These are phyloP conservation scores for Cydia fagiglandana DNA, from an alignment of 1,140 invertebrate genomes.

Conservation along the genomic window DNA sequence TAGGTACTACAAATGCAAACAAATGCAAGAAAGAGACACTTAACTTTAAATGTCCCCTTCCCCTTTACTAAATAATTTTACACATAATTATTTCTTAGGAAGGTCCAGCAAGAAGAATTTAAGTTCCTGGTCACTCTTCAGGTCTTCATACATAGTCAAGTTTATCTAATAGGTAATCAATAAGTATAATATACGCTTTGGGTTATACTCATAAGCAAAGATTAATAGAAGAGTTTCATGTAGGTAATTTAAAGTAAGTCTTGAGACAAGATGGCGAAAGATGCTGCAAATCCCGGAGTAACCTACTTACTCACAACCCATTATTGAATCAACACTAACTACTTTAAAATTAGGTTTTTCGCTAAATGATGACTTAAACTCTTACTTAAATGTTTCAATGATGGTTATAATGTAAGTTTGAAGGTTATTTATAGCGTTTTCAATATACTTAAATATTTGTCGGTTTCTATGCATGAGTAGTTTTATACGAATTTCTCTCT, in stretches of 20 bases:
- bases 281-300: conserved; percentile 27
- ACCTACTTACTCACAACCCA: conserved; percentile 15
- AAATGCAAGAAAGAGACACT: too few species aligned
- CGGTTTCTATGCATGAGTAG: not conserved
- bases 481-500: not conserved
- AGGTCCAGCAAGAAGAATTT: too few species aligned
- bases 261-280: conserved; percentile 32
- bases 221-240: not conserved
- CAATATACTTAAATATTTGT: not conserved
- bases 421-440: not conserved
- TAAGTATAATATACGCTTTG: too few species aligned
- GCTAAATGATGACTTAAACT: conserved; percentile 16
- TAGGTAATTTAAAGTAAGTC: not conserved
- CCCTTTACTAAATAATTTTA: too few species aligned
- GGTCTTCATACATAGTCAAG: too few species aligned
- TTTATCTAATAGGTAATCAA: too few species aligned
- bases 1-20: too few species aligned
- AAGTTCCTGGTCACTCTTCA: too few species aligned
- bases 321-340: conserved; percentile 8
- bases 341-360: not conserved
- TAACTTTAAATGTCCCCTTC: too few species aligned
- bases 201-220: too few species aligned
- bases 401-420: not conserved
- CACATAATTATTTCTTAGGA: too few species aligned
- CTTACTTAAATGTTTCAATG: not conserved